Conservation (phyloP, 2,888 invertebrate genomes). For the Apotomis betuletana region DNA sequence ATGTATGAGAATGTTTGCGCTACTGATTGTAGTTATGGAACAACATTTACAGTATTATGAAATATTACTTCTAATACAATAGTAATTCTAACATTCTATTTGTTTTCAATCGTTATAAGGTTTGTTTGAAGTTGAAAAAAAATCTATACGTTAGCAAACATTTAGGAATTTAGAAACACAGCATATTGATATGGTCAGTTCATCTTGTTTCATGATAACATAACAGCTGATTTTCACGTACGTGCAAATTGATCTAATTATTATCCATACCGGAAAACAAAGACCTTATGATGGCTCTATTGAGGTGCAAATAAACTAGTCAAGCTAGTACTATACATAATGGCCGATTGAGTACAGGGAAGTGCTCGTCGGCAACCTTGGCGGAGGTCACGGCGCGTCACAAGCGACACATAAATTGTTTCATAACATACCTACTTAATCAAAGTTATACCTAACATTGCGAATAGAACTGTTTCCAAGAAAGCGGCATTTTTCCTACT, state of each 20-base stretch:
- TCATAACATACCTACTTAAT: slow-evolving; percentile 62
- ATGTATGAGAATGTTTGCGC: too few relatives aligned
- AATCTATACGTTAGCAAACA: too few relatives aligned
- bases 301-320: slow-evolving; percentile 53
- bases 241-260: slow-evolving; percentile 19
- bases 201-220: not conserved
- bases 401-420: slow-evolving; percentile 75
- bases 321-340: slow-evolving; percentile 61
- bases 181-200: too few relatives aligned
- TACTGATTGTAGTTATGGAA: too few relatives aligned
- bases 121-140: too few relatives aligned
- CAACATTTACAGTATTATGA: too few relatives aligned
- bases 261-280: slow-evolving; percentile 53
- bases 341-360: slow-evolving; percentile 77
- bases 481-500: slow-evolving; percentile 15
- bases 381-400: slow-evolving; percentile 77
- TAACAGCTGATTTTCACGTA: slow-evolving; percentile 3
- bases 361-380: slow-evolving; percentile 77
- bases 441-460: slow-evolving; percentile 48
- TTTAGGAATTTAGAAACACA: too few relatives aligned
- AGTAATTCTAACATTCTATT: too few relatives aligned
- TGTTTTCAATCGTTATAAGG: too few relatives aligned
- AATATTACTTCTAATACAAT: too few relatives aligned
- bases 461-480: slow-evolving; percentile 51
- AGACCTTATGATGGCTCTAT: slow-evolving; percentile 50